Percentiles rank a stretch among this genome's conserved stretches.
Evolutionary conservation across 2,888 invertebrate species (phyloP).

Genomic region (Cataglyphis albicans): DNA sequence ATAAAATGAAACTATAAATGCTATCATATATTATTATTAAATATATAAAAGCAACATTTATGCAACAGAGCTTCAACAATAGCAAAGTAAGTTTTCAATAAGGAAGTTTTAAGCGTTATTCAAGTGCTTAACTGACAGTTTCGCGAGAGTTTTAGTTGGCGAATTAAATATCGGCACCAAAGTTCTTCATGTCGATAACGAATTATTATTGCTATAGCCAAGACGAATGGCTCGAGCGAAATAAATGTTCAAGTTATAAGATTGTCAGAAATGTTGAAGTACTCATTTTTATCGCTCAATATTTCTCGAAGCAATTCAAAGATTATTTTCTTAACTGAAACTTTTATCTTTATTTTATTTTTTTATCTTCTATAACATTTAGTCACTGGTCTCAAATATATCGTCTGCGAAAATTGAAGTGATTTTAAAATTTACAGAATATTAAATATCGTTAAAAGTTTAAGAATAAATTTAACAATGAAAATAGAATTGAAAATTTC

Average conservation of each 20-base stretch:
- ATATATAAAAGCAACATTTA: neutral
- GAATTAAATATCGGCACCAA: conserved; percentile 19
- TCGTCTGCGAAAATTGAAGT: neutral
- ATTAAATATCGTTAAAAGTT: neutral
- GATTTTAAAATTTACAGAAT: neutral
- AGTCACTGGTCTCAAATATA: conserved; percentile 1
- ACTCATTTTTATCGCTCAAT: neutral
- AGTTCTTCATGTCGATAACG: conserved; percentile 11
- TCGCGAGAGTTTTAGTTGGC: neutral
- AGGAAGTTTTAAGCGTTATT: neutral
- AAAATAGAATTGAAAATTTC: neutral
- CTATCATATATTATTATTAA: neutral
- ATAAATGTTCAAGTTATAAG: neutral
- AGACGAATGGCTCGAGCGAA: neutral
- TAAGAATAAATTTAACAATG: neutral
- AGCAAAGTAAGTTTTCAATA: neutral
- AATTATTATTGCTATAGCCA: conserved; percentile 17
- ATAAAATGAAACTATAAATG: neutral
- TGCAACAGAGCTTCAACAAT: neutral
- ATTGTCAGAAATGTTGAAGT: neutral
- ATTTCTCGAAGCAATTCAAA: neutral
- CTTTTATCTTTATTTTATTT: no score
- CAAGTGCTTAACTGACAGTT: neutral
- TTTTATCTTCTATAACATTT: neutral
- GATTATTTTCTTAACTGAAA: neutral